Evolutionary conservation across 2,113 vertebrate species (phyloP).

Genomic region (Phrynosoma blainvillii): DNA sequence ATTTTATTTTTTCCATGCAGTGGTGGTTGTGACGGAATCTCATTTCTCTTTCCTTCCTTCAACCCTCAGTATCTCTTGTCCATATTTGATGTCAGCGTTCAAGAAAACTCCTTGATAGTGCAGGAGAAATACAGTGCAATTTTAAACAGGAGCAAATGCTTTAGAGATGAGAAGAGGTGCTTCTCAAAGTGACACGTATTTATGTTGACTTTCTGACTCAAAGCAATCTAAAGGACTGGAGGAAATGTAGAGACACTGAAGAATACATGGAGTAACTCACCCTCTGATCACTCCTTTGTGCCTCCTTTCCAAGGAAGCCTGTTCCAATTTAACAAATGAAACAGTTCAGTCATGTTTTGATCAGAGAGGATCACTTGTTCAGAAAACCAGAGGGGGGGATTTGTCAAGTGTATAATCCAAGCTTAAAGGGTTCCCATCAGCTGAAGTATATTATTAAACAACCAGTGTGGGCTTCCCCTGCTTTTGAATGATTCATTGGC

Average conservation of each 20-base stretch:
- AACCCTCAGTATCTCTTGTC: conserved; percentile 12
- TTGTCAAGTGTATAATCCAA: conserved; percentile 24
- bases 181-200: conserved; percentile 47
- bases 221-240: conserved; percentile 34
- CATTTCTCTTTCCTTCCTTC: neutral
- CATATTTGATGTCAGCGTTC: conserved; percentile 11
- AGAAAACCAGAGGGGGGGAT: neutral
- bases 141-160: conserved; percentile 39
- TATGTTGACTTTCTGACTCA: conserved; percentile 53
- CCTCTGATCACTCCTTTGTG: conserved; percentile 38
- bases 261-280: conserved; percentile 14
- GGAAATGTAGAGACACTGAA: conserved; percentile 19
- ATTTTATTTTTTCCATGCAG: neutral
- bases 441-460: neutral
- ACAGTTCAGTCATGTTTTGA: conserved; percentile 45
- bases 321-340: conserved; percentile 20
- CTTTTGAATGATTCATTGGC: conserved; percentile 47
- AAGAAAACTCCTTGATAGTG: conserved; percentile 17
- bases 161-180: neutral
- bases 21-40: rapidly evolving
- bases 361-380: conserved; percentile 1
- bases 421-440: conserved; percentile 39
- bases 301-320: conserved; percentile 48
- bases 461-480: conserved; percentile 37
- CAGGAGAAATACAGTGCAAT: neutral